Base-by-base conservation (phyloP, 2,888 invertebrate species). In the Clanis bilineata region DNA sequence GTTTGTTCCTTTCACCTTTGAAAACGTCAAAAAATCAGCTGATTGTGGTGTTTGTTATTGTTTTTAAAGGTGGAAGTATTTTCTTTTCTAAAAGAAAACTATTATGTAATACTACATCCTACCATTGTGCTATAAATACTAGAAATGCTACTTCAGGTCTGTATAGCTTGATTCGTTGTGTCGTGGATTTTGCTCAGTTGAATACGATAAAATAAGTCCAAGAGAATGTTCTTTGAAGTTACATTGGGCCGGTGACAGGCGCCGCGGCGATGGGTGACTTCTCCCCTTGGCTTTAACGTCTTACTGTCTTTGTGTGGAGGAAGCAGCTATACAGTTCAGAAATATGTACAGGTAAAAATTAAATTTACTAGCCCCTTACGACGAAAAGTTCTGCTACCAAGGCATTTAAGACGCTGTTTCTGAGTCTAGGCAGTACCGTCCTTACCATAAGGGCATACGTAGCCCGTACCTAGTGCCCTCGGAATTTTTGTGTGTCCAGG, bases 191-290 rank as follows among this genome's bases (percentile, higher is more conserved):
- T n/a, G n/a, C n/a, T n/a, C n/a, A n/a, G n/a, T n/a, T n/a, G n/a
- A n/a, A n/a, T n/a, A 43, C 18, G 10, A 2, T 44, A 12, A 45
- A 45, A 23, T 23, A 6, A 45, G 3, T 44, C 10, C 21, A 23
- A 22, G 5, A 23, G 44, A 45, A 45, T 45, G 12, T 45, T 45
- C 44, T 45, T 22, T 45, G 44, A 36, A 10, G 21, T 45, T 45
- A 45, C 23, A 23, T 22, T 64, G 64, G 64, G 64, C 60, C 59
- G 68, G 59, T 63, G 62, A 69, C 68, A 68, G 44, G 44, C 44
- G 22, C 44, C 44, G 44, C 41, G 62, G 41, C 65, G 62, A 55
- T 74, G 74, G 74, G 56, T 74, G n/a, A 61, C 64, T 0, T 72
- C 70, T 3, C 71, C 70, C 0, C 59, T 73, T 5, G 69, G 69